phyloP scores from a whole-genome alignment of 2,888 invertebrate species.

The Drosophila yooni region DNA sequence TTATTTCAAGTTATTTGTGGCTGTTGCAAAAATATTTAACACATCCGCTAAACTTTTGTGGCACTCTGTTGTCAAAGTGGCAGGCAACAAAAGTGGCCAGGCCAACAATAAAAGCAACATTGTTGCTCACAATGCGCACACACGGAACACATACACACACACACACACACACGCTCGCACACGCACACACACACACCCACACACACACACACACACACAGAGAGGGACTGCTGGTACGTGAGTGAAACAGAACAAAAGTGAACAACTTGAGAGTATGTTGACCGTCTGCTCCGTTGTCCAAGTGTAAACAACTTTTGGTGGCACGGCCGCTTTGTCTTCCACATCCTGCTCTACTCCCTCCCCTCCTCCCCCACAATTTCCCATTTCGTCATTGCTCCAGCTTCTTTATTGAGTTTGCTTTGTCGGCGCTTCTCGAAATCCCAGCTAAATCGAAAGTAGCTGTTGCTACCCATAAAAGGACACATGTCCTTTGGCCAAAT shows the following conservation, averaged over 20 bases:
- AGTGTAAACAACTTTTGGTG: conserved; percentile 60
- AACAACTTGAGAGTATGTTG: conserved; percentile 64
- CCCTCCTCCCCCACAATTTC: conserved; percentile 1
- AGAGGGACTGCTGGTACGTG: conserved; percentile 17
- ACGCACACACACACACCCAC: conserved; percentile 13
- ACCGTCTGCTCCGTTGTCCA: conserved; percentile 53
- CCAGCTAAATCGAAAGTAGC: conserved; percentile 66
- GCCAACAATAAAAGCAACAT: conserved; percentile 67
- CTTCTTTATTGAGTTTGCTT: conserved; percentile 49
- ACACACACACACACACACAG: conserved; percentile 10
- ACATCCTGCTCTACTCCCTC: background rate
- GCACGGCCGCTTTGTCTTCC: background rate
- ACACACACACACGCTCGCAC: conserved; percentile 12
- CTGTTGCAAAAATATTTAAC: conserved; percentile 54
- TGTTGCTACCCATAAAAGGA: conserved; percentile 55
- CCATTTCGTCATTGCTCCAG: conserved; percentile 13
- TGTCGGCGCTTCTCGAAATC: conserved; percentile 46
- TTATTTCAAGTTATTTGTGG: conserved; percentile 56
- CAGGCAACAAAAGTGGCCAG: conserved; percentile 45
- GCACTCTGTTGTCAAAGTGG: conserved; percentile 44
- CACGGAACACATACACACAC: conserved; percentile 5
- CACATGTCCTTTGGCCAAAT: conserved; percentile 75
- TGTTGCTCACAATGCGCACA: conserved; percentile 58
- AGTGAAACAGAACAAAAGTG: conserved; percentile 47
- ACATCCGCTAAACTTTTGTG: conserved; percentile 56